Base-by-base conservation (phyloP, 1,140 invertebrate species). In the Saccostrea glomerata region DNA sequence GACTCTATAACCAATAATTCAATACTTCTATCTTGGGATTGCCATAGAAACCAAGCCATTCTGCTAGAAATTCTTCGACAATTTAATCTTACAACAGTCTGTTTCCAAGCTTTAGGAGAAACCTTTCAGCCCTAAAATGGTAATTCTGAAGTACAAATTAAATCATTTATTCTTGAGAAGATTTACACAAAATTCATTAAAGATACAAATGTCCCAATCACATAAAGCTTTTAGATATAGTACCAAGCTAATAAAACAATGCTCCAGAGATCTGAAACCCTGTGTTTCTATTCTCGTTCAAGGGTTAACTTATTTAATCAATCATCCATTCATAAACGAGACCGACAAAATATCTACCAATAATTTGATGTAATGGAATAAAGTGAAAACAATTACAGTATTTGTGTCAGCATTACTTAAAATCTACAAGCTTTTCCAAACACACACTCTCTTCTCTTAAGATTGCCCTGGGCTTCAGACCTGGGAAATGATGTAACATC, bases 21-120 rank as follows among this genome's bases (percentile, higher is more conserved):
- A 77, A 77, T 77, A 77, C 70, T 77, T 25, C 70, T 36, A 77
- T 77, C 25, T 77, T 30, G 70, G 70, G 70, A 77, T 77, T 77
- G 36, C 70, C 70, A 77, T 77, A 77, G 70, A 77, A 77, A 77
- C 70, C 70, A 77, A 77, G 70, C 70, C 70, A 36, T 77, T 77
- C 70, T 77, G 70, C 25, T 12, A 30, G 25, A 77, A 77, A 36
- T 77, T 36, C 70, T 15, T 25, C 2, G 15, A 30, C 70, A 36
- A 77, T 77, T 77, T 77, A 77, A 77, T 77, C 70, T 30, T 66
- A 23, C 17, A 66, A 66, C 25, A 73, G 66, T 13, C 70, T 36
- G 11, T 25, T 77, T 25, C 13, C 30, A 77, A 77, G 23, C 70
- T 77, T 77, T 77, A 13, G 5, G 25, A 15, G 70, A 77, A 77